Conservation (phyloP, 1,140 invertebrate genomes). For the Brachionus sp. region DNA sequence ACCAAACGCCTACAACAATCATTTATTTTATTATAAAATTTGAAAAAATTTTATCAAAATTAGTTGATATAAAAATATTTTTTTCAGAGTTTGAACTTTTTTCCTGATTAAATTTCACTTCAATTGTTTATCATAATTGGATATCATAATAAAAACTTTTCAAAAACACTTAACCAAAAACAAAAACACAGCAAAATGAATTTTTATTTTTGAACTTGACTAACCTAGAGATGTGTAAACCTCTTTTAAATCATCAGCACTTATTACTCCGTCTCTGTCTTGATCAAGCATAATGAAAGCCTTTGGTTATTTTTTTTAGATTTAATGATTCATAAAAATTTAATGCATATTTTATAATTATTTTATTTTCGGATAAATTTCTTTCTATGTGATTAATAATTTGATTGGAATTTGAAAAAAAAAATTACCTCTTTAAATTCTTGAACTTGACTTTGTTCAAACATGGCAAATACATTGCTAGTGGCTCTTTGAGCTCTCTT, state of each 20-base stretch:
- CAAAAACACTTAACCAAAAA: neutral
- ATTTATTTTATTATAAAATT: slow-evolving; percentile 53
- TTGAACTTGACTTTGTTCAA: slow-evolving; percentile 57
- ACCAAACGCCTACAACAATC: slow-evolving; percentile 96
- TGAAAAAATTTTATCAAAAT: neutral
- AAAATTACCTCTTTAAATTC: slow-evolving; percentile 82
- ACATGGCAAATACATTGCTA: slow-evolving; percentile 57
- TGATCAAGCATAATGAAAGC: slow-evolving; percentile 47
- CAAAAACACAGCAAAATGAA: neutral
- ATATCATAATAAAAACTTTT: too few relatives aligned
- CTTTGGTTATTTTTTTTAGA: neutral
- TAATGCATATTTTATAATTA: too few relatives aligned
- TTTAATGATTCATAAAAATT: too few relatives aligned
- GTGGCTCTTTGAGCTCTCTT: slow-evolving; percentile 53
- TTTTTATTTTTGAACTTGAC: neutral
- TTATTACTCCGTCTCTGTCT: slow-evolving; percentile 47
- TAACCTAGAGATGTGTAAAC: slow-evolving; percentile 45
- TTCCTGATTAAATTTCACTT: too few relatives aligned
- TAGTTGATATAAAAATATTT: too few relatives aligned
- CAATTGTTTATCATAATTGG: too few relatives aligned
- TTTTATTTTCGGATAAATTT: too few relatives aligned
- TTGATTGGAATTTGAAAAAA: neutral
- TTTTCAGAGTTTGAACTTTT: too few relatives aligned
- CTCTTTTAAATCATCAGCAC: slow-evolving; percentile 47
- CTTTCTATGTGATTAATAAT: neutral